Percentiles rank a stretch among this genome's conserved stretches.
Conservation (phyloP, 1,140 invertebrate genomes). For the Microplitis mediator region DNA sequence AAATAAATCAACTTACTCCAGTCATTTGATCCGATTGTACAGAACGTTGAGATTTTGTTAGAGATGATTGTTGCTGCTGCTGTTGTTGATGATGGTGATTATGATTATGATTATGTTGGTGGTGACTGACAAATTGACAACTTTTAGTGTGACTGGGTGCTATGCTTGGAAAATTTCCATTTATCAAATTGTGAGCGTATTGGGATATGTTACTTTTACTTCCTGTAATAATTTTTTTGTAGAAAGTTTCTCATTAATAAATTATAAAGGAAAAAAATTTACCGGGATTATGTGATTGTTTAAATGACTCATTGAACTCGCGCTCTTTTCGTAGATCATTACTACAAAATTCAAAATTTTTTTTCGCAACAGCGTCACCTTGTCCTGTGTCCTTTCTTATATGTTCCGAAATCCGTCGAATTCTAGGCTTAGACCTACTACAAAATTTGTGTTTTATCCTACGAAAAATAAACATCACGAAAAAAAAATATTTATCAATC, state of each 20-base stretch:
- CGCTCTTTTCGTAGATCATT: conserved; percentile 49
- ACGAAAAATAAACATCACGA: conserved; percentile 28
- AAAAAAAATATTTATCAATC: background rate
- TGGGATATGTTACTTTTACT: conserved; percentile 27
- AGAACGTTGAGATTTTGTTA: conserved; percentile 48
- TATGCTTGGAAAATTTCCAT: conserved; percentile 40
- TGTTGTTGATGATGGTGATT: background rate
- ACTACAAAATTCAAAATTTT: conserved; percentile 48
- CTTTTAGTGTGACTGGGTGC: conserved; percentile 48
- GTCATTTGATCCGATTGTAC: conserved; percentile 50
- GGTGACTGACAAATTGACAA: conserved; percentile 50
- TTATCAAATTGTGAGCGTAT: conserved; percentile 46
- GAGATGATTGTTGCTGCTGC: background rate
- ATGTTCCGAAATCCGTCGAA: conserved; percentile 52
- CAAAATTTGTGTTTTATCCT: conserved; percentile 43
- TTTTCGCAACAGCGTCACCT: conserved; percentile 39
- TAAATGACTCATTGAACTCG: conserved; percentile 34
- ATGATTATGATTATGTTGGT: conserved; percentile 36
- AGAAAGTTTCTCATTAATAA: conserved; percentile 3
- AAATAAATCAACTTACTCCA: conserved; percentile 41
- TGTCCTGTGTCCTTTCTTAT: conserved; percentile 50
- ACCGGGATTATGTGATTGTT: conserved; percentile 37
- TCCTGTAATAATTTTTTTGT: background rate
- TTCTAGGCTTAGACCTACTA: conserved; percentile 53
- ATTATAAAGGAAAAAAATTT: conserved; percentile 17